Conservation (phyloP, 2,888 invertebrate genomes). For the Pediacus dermestoides region DNA sequence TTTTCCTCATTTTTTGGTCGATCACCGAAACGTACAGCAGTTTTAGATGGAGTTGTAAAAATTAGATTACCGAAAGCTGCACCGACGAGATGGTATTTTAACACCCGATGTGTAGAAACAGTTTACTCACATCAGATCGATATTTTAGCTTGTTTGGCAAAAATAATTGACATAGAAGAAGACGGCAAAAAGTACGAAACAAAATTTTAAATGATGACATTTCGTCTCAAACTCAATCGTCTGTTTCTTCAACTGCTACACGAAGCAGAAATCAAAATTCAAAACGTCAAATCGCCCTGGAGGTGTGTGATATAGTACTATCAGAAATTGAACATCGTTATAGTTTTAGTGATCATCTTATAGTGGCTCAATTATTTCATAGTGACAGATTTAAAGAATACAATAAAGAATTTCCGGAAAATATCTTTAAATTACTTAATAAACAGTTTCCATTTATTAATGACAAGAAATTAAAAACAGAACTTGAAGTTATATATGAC, state of each 20-base stretch:
- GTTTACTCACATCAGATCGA: slow-evolving; percentile 12
- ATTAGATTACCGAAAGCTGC: slow-evolving; percentile 11
- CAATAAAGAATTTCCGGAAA: slow-evolving; percentile 11
- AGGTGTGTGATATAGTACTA: slow-evolving; percentile 18
- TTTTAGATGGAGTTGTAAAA: slow-evolving; percentile 14
- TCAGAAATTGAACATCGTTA: slow-evolving; percentile 15
- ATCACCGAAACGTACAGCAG: slow-evolving; percentile 14
- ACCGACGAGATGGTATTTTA: slow-evolving; percentile 16
- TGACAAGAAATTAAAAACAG: slow-evolving; percentile 13
- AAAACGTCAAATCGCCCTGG: slow-evolving; percentile 11
- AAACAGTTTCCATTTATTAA: slow-evolving; percentile 12
- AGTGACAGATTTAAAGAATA: slow-evolving; percentile 11
- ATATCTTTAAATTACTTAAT: slow-evolving; percentile 6
- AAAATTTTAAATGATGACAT: no score
- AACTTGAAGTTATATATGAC: slow-evolving; percentile 12
- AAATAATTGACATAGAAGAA: slow-evolving; percentile 12
- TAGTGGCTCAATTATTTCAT: slow-evolving; percentile 13
- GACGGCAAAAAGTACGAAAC: no score
- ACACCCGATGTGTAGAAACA: slow-evolving; percentile 9
- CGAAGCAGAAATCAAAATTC: slow-evolving; percentile 11
- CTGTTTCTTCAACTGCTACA: slow-evolving; percentile 2
- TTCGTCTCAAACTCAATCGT: neutral
- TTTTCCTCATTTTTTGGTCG: slow-evolving; percentile 16
- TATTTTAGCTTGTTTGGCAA: slow-evolving; percentile 9
- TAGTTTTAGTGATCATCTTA: slow-evolving; percentile 16